Conservation (phyloP, 2,113 vertebrate species). For the Aegithalos caudatus region DNA sequence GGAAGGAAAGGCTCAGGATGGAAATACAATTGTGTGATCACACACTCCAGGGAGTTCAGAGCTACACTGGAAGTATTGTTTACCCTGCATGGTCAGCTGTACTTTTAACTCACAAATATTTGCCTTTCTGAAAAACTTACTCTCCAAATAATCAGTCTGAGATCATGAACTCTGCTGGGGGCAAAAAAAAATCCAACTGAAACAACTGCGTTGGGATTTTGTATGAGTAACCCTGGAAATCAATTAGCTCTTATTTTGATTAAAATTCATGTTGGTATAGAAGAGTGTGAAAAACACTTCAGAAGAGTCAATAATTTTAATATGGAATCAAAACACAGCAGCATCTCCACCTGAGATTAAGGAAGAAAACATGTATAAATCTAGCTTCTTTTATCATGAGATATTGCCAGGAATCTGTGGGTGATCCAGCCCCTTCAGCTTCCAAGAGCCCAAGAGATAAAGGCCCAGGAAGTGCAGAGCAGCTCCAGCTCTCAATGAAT, state of each 20-base stretch:
- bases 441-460: not conserved
- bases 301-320: not conserved
- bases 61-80: constrained; percentile 16
- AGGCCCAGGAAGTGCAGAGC: not conserved
- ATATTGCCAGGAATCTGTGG: not conserved
- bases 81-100: constrained; percentile 30
- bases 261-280: not conserved
- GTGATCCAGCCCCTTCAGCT: not conserved
- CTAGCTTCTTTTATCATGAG: not conserved
- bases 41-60: constrained; percentile 22
- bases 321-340: not conserved
- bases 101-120: constrained; percentile 49
- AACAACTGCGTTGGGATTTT: not conserved
- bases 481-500: not conserved
- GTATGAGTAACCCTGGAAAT: not conserved
- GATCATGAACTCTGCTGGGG: not conserved
- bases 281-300: not conserved
- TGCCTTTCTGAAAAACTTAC: constrained; percentile 21
- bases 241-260: not conserved
- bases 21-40: not conserved
- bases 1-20: constrained; percentile 47
- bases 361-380: not conserved
- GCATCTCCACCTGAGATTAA: not conserved
- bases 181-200: not conserved
- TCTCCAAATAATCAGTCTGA: constrained; percentile 3